phyloP scores from a whole-genome alignment of 2,888 invertebrate genomes.

The Agonopterix heracliana region DNA sequence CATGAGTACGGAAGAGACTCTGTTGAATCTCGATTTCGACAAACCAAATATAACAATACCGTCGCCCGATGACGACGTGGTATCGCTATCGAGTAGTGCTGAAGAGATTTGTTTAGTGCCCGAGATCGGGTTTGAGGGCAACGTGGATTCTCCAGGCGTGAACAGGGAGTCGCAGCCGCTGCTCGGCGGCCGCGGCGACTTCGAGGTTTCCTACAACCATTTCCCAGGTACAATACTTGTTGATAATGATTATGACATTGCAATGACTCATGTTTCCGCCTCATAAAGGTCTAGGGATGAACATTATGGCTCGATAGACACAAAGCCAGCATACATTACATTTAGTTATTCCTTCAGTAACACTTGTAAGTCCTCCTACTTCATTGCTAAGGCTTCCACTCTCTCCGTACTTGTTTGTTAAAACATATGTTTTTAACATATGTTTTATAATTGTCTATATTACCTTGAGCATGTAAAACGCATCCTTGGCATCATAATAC shows the following conservation, averaged over 20 bases:
- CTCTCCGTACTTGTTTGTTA: not conserved
- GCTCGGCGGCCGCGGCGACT: conserved; percentile 87
- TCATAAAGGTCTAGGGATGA: not conserved
- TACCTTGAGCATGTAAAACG: too few relatives aligned
- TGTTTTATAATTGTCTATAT: too few relatives aligned
- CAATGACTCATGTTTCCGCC: conserved; percentile 6
- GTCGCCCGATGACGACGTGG: conserved; percentile 76
- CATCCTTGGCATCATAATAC: too few relatives aligned
- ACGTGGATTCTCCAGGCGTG: conserved; percentile 88
- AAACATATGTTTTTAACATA: too few relatives aligned
- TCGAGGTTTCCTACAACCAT: conserved; percentile 86
- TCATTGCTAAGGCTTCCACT: conserved; percentile 3
- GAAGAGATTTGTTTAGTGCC: conserved; percentile 87
- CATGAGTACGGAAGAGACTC: conserved; percentile 79
- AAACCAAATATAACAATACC: conserved; percentile 61
- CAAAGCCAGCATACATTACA: not conserved
- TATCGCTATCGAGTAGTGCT: conserved; percentile 75
- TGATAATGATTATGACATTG: not conserved
- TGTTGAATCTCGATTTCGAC: conserved; percentile 79
- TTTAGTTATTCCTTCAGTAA: conserved; percentile 9
- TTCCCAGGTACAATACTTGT: conserved; percentile 82
- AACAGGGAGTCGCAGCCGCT: conserved; percentile 97
- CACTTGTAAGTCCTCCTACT: conserved; percentile 38
- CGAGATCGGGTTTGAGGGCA: conserved; percentile 88
- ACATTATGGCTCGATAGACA: not conserved